Evolutionary conservation across 2,113 vertebrate species (phyloP), one percentile per base, ranked within the genome.

Genomic region (Himantopus leucocephalus): DNA sequence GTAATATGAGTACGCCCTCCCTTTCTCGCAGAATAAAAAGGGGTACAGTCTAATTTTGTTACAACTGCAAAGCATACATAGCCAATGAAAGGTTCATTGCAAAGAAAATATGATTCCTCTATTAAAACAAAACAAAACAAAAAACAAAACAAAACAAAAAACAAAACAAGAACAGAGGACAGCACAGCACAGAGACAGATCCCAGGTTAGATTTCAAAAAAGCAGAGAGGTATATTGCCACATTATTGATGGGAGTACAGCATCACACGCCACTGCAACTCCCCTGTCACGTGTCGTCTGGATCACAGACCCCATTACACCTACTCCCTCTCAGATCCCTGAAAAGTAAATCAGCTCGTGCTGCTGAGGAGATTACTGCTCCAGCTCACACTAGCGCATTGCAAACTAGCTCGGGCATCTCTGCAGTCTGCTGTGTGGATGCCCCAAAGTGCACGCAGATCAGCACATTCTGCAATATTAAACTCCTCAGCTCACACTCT

Each of bases 391-490:
- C 17, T 15, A 66, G 32, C 30, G 87, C 76, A 18, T 3, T 52
- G 43, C 0, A 0, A 72, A 15, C 87, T 67, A 73, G 52, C 62
- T 95, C 48, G 26, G 70, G 41, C 66, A 37, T n/a, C 58, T 58
- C 84, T 75, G 35, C 47, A 76, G 56, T 79, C 70, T 93, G 70
- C 60, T 45, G 18, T 10, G 4, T 52, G 74, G 43, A 78, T 90
- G 66, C 81, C 84, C 60, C 83, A 91, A 58, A 34, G 37, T 70
- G 48, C 89, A 74, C 80, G 60, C 52, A 87, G 88, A 94, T 53
- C 80, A 66, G 73, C 73, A 68, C 9, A 7, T 41, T 62, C 56
- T 47, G 66, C 86, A 92, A 32, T 62, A 70, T 73, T 90, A 41
- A 92, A 63, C 24, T 85, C 58, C 41, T 66, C 37, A 32, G 62